Conservation (phyloP, 2,113 vertebrate genomes). For the Callopanchax toddi region DNA sequence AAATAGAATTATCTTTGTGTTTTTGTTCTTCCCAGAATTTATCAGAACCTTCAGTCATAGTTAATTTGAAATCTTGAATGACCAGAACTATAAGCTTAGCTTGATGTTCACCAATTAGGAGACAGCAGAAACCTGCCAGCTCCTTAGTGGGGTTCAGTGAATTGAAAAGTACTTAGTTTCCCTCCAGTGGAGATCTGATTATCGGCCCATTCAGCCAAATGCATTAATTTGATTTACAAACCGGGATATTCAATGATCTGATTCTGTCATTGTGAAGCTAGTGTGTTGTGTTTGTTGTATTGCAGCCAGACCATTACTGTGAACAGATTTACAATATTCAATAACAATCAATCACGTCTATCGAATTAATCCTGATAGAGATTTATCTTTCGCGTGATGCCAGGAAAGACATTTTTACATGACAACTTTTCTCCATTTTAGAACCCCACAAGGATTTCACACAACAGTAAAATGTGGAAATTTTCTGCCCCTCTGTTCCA, state of each 20-base stretch:
- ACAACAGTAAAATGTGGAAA: conserved; percentile 38
- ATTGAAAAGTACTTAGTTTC: conserved; percentile 38
- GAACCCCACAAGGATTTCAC: conserved; percentile 39
- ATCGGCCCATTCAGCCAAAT: conserved; percentile 39
- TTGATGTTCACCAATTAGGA: conserved; percentile 33
- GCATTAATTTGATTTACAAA: conserved; percentile 62
- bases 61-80: neutral
- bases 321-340: conserved; percentile 46
- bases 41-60: neutral
- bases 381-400: conserved; percentile 45
- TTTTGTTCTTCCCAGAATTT: conserved; percentile 2
- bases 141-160: conserved; percentile 34
- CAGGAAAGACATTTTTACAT: conserved; percentile 62
- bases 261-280: conserved; percentile 51
- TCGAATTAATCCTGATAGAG: conserved; percentile 43
- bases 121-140: conserved; percentile 25
- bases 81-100: conserved; percentile 12
- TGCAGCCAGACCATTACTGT: conserved; percentile 41
- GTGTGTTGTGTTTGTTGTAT: conserved; percentile 25
- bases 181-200: conserved; percentile 21
- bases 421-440: conserved; percentile 23
- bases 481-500: conserved; percentile 27
- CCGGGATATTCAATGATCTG: conserved; percentile 55
- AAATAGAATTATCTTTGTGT: no score
- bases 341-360: conserved; percentile 39